Evolutionary conservation across 92 coral and sea anemone genomes (phyloP), one percentile per base, ranked within the genome.

Genomic region (Desmophyllum pertusum): DNA sequence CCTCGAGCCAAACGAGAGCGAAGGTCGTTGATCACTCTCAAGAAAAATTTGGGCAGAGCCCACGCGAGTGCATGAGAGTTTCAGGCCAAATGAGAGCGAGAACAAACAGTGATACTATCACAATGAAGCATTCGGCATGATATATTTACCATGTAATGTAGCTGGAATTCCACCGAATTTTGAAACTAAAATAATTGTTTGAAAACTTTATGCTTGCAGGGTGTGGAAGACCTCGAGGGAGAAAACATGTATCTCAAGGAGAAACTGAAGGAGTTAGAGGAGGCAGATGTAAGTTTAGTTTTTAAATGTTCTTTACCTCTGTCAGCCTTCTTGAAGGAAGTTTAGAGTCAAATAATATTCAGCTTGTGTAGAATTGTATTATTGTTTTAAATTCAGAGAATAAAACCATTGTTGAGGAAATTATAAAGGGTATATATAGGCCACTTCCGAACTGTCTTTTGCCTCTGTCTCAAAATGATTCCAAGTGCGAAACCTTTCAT

Each of bases 181-280:
- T 21, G 27, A 41, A n/a, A 72, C n/a, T 6, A 27, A 21, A 23
- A 3, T 38, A n/a, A 17, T 29, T 19, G 21, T 11, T 15, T 33
- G 39, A 8, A 65, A 65, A 64, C 70, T 4, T 21, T 75, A 9
- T 52, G 13, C 36, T 41, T 29, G 14, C 66, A 76, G 80, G 66
- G 62, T 21, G 41, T 27, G 25, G 80, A 76, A 51, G 42, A 76
- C 48, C 46, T 76, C 27, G 63, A 76, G 40, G 29, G 30, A 76
- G 80, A 76, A 50, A 51, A 76, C 53, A 31, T 6, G 37, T 9
- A 5, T 36, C 66, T 76, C 42, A 48, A 52, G 23, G 80, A 76
- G 30, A 76, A 76, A 76, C 48, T 76, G 33, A 51, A 36, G 65
- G 27, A 13, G 36, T 30, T 76, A 33, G 40, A 76, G 41, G 40